A percentile compares a stretch with the other conserved stretches of the same genome.
phyloP scores from a whole-genome alignment of 2,113 vertebrate species.

The Pogonocichla stellata region DNA sequence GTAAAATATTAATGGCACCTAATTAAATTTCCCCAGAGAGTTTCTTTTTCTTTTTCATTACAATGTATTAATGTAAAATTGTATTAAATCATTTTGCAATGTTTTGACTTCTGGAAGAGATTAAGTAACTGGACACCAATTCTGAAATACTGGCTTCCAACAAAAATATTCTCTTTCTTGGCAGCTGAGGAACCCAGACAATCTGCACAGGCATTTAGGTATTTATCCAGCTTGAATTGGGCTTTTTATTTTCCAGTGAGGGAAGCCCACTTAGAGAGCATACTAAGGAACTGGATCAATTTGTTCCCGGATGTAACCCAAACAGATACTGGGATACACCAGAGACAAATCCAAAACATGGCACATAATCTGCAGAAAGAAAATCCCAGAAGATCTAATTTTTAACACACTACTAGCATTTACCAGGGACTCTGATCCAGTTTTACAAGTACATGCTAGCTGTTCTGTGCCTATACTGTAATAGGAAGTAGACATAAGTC shows the following conservation, averaged over 20 bases:
- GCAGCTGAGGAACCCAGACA: slow-evolving; percentile 7
- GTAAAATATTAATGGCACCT: neutral
- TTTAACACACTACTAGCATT: neutral
- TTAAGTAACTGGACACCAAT: slow-evolving; percentile 16
- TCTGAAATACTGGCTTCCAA: slow-evolving; percentile 8
- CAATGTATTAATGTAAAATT: neutral
- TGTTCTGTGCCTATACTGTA: neutral
- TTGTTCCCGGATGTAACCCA: neutral
- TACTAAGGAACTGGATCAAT: neutral
- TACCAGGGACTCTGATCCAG: neutral
- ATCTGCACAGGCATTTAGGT: neutral
- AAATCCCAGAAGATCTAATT: neutral
- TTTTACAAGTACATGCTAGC: neutral
- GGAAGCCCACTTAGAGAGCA: neutral
- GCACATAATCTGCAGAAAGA: neutral
- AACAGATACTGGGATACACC: neutral
- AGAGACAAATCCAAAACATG: neutral
- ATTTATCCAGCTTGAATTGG: neutral
- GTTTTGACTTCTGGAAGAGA: slow-evolving; percentile 30
- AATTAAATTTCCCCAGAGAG: neutral
- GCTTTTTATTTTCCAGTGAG: neutral
- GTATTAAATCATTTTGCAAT: slow-evolving; percentile 8
- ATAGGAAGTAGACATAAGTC: neutral
- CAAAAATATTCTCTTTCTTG: slow-evolving; percentile 18
- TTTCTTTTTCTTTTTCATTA: neutral